A percentile compares a stretch with the other conserved stretches of the same genome.
These are phyloP conservation scores for Notocelia uddmanniana DNA, from an alignment of 2,888 invertebrate species.

Conservation along the genomic window DNA sequence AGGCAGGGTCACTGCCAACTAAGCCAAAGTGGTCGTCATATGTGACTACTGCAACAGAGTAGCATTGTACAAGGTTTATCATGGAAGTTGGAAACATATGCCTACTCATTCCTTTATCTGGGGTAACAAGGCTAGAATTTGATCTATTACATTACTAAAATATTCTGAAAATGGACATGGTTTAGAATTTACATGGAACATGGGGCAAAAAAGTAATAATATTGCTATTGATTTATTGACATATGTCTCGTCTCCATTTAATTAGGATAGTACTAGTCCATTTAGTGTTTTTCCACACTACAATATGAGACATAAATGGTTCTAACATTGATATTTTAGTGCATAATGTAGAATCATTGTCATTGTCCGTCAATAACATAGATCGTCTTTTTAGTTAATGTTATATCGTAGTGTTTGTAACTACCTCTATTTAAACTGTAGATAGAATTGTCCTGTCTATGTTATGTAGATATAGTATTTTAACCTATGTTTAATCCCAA, in stretches of 20 bases:
- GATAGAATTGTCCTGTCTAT: conserved; percentile 35
- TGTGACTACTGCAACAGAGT: too few species aligned
- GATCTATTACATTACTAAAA: background rate
- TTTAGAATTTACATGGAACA: too few species aligned
- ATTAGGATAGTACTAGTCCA: background rate
- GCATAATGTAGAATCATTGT: conserved; percentile 29
- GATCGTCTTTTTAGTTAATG: conserved; percentile 26
- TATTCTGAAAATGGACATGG: too few species aligned
- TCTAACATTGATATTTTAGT: conserved; percentile 21
- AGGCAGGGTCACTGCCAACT: too few species aligned
- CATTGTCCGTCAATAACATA: conserved; percentile 24
- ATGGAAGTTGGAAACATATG: too few species aligned
- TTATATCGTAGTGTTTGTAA: conserved; percentile 37
- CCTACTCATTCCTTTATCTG: too few species aligned
- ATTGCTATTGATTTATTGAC: background rate
- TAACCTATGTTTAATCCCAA: conserved; percentile 33
- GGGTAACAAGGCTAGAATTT: too few species aligned
- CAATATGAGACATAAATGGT: background rate
- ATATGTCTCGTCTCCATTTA: background rate
- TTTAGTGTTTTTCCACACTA: background rate
- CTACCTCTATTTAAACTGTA: conserved; percentile 32
- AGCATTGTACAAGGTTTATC: too few species aligned
- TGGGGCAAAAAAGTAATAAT: background rate
- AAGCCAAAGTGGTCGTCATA: too few species aligned
- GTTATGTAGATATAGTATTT: conserved; percentile 40